Base-by-base conservation (phyloP, 2,888 invertebrate genomes). In the Lottia gigantea region DNA sequence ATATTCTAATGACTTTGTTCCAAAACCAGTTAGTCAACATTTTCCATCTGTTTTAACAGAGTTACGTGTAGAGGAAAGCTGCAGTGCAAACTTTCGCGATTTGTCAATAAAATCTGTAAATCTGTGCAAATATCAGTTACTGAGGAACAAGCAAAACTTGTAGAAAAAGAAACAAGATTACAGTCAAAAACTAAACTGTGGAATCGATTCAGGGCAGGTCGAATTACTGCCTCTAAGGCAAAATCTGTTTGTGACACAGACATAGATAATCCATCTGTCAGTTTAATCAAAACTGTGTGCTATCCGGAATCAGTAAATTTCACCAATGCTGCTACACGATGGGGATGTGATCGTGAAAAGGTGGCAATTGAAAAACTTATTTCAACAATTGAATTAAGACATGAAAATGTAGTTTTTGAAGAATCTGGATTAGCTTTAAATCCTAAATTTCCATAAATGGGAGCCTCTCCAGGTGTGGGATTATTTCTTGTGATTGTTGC, bases 141-240 rank as follows among this genome's bases (percentile, higher is more conserved):
- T n/a, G 3, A 64, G 15, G 26, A 49, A 45, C 66, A 74, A 26
- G 64, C 66, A 11, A 25, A 26, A 19, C 19, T 45, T 31, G 71
- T 70, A 16, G 71, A 73, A 64, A 31, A 67, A 7, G n/a, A 26
- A 16, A 74, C 74, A 1, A n/a, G 64, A 14, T 63, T 66, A 19
- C 72, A 74, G 45, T 14, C 76, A 11, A 45, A 64, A 16, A 71
- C 26, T 16, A 67, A 64, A 55, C 45, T 68, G 15, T 72, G 72
- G 72, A n/a, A 55, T 26, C 67, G 69, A 65, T 73, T 74, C 64
- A 46, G 72, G 14, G 62, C 70, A 26, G 74, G 74, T 4, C 46
- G 73, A n/a, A 67, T 74, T 19, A 74, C 73, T 25, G 72, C 73
- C 11, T 74, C 73, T 15, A 62, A 61, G n/a, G 68, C 73, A 72